Base-by-base conservation (phyloP, 2,113 vertebrate species). In the Lamprotornis superbus region DNA sequence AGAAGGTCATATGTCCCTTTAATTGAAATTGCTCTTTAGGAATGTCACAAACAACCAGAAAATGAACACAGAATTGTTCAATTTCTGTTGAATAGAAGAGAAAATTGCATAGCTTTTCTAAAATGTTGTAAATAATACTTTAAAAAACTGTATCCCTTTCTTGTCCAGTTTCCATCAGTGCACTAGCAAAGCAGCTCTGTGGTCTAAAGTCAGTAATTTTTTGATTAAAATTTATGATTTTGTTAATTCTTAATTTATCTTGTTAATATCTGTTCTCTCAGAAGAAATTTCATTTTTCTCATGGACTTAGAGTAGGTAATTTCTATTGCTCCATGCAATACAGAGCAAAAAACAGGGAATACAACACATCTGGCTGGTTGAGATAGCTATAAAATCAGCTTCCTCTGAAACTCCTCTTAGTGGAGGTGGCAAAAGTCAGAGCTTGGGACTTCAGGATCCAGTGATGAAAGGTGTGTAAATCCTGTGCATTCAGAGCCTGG, bases 21-120 rank as follows among this genome's bases (percentile, higher is more conserved):
- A 90, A 92, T 93, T 95, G 63, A 44, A 94, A 63, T 39, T 75
- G n/a, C 46, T 85, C 44, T 85, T 79, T 70, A 53, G 46, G 78
- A 83, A 83, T 39, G 47, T 47, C 24, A 83, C 33, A 74, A 67
- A 2, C 37, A 90, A 61, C 12, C 17, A 87, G 60, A 56, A 82
- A 81, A 86, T 10, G 24, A 93, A 83, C 25, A 55, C 7, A 49
- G 50, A 67, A 74, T 69, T 83, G 25, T 73, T 90, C 42, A 5
- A 4, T 91, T 92, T 86, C 55, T 60, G 20, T n/a, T 83, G 82
- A 39, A n/a, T 0, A 35, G 33, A 56, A 57, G 14, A 83, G 23
- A 64, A 88, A 77, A 93, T 87, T 37, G 19, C 16, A 57, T 20
- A 31, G 16, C 8, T 92, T 74, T 88, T 28, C 55, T 44, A 33